Base-by-base conservation (phyloP, 2,888 invertebrate species). In the Malachius bipustulatus region DNA sequence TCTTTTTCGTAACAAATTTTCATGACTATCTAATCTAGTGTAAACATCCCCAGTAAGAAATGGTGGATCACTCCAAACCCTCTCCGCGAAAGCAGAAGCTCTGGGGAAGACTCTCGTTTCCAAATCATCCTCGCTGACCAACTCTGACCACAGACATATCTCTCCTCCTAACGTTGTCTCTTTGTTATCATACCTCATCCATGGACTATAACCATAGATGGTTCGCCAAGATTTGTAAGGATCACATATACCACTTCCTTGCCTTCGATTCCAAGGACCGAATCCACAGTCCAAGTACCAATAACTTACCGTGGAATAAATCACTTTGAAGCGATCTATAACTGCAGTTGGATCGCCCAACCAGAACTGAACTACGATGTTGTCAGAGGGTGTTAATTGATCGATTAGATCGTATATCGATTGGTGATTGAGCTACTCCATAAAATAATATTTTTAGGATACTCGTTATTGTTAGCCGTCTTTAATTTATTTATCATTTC, bases 211-310 rank as follows among this genome's bases (percentile, higher is more conserved):
- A 56, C 77, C 77, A 60, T 87, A 87, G 33, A 84, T 73, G 47
- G 76, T 78, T 57, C 83, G 82, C 87, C 87, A 87, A 31, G 80
- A 77, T 32, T 79, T 76, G 59, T 84, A 87, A 9, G 85, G 84
- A 4, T 82, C 79, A 56, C 87, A 87, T 48, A 82, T 80, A 2
- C 81, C 82, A 48, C 78, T 77, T 2, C 76, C 75, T 32, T 73
- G 40, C 29, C 71, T 73, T 47, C 81, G 76, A 26, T 81, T 70
- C 85, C 85, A 87, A 42, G 76, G 77, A 1, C 83, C 84, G 56
- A 81, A 84, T 1, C 87, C 87, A 54, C 87, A 87, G 58, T 87
- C 85, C 43, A 87, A 67, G 61, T 85, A 87, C 82, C 82, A 82
- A 9, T 81, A 78, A 54, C 84, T 83, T 31, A 84, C 84, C 57